These are phyloP conservation scores for Chrysemys picta DNA, from an alignment of 2,113 vertebrate species.

Conservation along the genomic window DNA sequence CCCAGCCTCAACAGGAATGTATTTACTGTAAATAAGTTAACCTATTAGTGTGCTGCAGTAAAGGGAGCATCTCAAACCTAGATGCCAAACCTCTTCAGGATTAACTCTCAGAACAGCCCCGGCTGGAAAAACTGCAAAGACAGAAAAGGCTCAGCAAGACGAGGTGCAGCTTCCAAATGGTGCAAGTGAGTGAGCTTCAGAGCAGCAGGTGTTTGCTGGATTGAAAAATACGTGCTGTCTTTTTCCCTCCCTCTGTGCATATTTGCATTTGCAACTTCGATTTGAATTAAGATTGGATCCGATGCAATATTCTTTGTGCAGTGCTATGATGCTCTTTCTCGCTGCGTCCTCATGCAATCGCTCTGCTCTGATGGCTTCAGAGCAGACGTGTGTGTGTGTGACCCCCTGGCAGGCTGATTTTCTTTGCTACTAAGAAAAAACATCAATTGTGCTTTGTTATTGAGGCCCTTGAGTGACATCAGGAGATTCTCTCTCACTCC, in stretches of 20 bases:
- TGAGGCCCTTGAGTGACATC: not conserved
- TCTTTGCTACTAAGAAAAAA: not conserved
- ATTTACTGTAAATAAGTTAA: not conserved
- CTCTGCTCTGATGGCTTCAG: fast-evolving
- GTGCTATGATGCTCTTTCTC: not conserved
- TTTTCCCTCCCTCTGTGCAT: fast-evolving
- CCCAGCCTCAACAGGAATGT: not conserved
- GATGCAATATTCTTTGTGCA: fast-evolving
- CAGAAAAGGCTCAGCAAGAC: fast-evolving
- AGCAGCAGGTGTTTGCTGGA: not conserved
- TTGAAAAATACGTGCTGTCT: fast-evolving
- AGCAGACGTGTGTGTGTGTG: fast-evolving
- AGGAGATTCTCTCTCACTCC: not conserved
- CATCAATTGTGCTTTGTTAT: not conserved
- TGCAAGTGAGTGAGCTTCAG: fast-evolving
- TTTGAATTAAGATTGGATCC: not conserved
- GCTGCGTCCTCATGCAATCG: fast-evolving
- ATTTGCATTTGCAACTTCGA: fast-evolving
- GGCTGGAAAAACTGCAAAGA: not conserved
- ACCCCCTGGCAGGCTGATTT: not conserved
- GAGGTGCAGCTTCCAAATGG: not conserved
- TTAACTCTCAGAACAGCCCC: fast-evolving
- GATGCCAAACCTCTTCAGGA: not conserved
- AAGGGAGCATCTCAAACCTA: fast-evolving
- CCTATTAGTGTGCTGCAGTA: not conserved